Evolutionary conservation across 2,888 invertebrate species (phyloP).

Genomic region (Noctua janthe): DNA sequence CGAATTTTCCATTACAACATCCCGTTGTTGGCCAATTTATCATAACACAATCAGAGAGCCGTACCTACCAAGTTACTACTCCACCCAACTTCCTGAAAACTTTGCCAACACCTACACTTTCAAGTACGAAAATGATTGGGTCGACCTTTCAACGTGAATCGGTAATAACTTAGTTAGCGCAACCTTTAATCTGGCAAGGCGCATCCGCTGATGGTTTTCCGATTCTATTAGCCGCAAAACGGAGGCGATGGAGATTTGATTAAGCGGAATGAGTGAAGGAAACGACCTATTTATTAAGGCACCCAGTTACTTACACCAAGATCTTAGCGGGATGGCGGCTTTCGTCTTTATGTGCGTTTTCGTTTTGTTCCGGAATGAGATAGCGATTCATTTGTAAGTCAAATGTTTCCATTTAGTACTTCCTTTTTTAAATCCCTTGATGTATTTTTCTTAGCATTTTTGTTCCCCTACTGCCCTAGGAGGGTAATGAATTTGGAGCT

Average conservation of each 20-base stretch:
- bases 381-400: conserved; percentile 49
- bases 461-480: not conserved
- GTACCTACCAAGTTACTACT: conserved; percentile 47
- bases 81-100: conserved; percentile 44
- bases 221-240: conserved; percentile 85
- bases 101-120: conserved; percentile 42
- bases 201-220: conserved; percentile 86
- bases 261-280: conserved; percentile 79
- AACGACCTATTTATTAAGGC: conserved; percentile 76
- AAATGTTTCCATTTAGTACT: conserved; percentile 45
- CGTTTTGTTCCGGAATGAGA: conserved; percentile 38
- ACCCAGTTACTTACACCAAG: conserved; percentile 57
- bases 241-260: conserved; percentile 76
- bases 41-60: not conserved
- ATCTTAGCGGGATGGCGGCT: conserved; percentile 46
- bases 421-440: conserved; percentile 21
- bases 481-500: not conserved
- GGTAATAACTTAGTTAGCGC: conserved; percentile 76
- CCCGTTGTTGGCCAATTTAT: conserved; percentile 25
- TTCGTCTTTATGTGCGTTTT: conserved; percentile 47
- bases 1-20: conserved; percentile 13
- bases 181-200: conserved; percentile 80
- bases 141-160: conserved; percentile 70
- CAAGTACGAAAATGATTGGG: conserved; percentile 49
- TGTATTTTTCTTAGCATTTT: not conserved